Evolutionary conservation across 2,888 invertebrate genomes (phyloP).

Genomic region (Callimorpha dominula): DNA sequence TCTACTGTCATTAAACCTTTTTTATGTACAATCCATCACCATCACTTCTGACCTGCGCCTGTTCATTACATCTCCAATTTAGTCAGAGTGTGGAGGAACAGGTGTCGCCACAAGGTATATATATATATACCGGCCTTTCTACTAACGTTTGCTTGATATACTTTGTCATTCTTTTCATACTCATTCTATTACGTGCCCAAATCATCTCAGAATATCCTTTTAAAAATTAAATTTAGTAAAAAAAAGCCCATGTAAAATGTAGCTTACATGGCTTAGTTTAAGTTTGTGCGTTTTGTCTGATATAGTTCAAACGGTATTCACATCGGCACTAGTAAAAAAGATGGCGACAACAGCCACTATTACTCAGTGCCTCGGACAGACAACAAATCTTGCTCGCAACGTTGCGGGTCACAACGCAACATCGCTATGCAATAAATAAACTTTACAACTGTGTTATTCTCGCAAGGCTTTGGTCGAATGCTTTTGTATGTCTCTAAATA

Average conservation of each 20-base stretch:
- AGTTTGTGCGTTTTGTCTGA: not conserved
- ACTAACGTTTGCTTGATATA: too few species aligned
- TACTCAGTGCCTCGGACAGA: conserved; percentile 57
- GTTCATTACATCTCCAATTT: too few species aligned
- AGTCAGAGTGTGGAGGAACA: too few species aligned
- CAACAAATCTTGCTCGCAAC: conserved; percentile 61
- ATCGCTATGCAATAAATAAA: conserved; percentile 49
- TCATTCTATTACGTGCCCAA: too few species aligned
- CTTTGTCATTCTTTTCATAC: too few species aligned
- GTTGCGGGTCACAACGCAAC: conserved; percentile 40
- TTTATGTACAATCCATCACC: too few species aligned
- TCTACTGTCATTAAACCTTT: too few species aligned
- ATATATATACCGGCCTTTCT: too few species aligned
- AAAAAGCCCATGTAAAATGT: not conserved
- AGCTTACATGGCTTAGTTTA: not conserved
- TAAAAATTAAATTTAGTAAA: too few species aligned
- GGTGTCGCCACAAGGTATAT: too few species aligned
- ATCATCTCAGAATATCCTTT: too few species aligned
- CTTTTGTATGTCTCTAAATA: not conserved
- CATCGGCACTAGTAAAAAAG: conserved; percentile 20
- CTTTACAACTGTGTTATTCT: conserved; percentile 44
- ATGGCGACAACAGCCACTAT: conserved; percentile 58
- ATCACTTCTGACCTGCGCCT: too few species aligned
- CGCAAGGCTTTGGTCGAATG: conserved; percentile 25
- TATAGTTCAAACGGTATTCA: conserved; percentile 1